Evolutionary conservation across 2,113 vertebrate species (phyloP), one percentile per base, ranked within the genome.

Genomic region (Herpetotheres cachinnans): DNA sequence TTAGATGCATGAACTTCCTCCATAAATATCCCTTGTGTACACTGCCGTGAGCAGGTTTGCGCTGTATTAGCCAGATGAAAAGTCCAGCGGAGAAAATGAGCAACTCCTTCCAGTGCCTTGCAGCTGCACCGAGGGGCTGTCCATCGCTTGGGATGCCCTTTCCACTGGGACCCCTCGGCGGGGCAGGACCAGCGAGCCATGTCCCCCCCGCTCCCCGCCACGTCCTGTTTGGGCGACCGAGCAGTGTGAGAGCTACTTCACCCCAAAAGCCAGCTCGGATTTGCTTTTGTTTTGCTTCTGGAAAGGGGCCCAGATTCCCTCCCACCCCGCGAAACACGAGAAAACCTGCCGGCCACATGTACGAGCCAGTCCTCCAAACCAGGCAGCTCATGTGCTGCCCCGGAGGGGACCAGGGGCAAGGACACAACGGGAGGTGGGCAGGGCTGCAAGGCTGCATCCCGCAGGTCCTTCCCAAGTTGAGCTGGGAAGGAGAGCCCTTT

Each of bases 1-100:
- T 98, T 97, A 98, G 98, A 98, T 91, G 98, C 97, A 97, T 96
- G 98, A 98, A 98, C 97, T 98, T 97, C 97, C 98, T 96, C 98
- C 97, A 98, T 98, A 97, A 98, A 98, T 66, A 93, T 95, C 96
- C 95, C 97, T 19, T 15, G 58, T 32, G 94, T 14, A 16, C 40
- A 0, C 54, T 9, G 89, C 94, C 34, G 32, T 5, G n/a, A 73
- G 96, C 95, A 73, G 97, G 89, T 91, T 82, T 38, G 9, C 1
- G 10, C 86, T 90, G 84, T 25, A 13, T 59, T 15, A 72, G 94
- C 95, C 96, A 59, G 96, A 96, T 87, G 94, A 95, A 96, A 97
- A 97, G 77, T 80, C 62, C 95, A 34, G 90, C 0, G 1, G 91
- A 92, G 85, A 90, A 94, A 96, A 94, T 16, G 55, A 95, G 94